Base-by-base conservation (phyloP, 2,888 invertebrate genomes). In the Cerceris ruficornis region DNA sequence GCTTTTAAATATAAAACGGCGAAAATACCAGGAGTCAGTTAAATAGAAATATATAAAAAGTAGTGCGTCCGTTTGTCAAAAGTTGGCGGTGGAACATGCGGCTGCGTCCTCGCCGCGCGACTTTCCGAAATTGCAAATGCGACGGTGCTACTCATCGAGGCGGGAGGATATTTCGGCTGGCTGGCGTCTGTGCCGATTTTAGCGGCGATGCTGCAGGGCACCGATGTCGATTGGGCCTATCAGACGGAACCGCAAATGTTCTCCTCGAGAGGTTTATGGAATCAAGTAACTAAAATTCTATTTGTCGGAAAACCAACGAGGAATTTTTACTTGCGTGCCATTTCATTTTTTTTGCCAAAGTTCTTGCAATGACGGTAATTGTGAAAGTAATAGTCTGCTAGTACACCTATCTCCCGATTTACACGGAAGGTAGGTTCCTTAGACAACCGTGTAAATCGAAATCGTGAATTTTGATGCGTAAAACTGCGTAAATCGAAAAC, bases 71-170 rank as follows among this genome's bases (percentile, higher is more conserved):
- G 14, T 52, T 1, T 50, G 50, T 57, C 8, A 79, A n/a, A 70
- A 96, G 96, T 96, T 65, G 96, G 96, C 0, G 96, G 95, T 2
- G 96, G 96, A 0, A 96, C 96, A 42, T 94, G 95, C 0, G 96
- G 96, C 8, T 95, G 95, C 84, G 95, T 96, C 0, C 90, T 96
- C 7, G 95, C 96, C 0, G 93, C 95, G 0, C 93, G 95, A 1
- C 93, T 96, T 14, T 93, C 95, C 6, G 95, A 95, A 85, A 93
- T 94, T 79, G 91, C 93, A 1, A 93, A 93, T 61, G 91, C 92
- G 4, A 94, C 93, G 15, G 95, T 96, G 0, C 90, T 96, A 43
- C 92, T 96, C 0, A 90, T 96, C 1, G 96, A 96, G 90, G 96
- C 96, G 0, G 96, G 96, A 0, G 95, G 94, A 55, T 93, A 94